phyloP scores from a whole-genome alignment of 2,888 invertebrate species.

The Galeopsomyia nigrocyanea region DNA sequence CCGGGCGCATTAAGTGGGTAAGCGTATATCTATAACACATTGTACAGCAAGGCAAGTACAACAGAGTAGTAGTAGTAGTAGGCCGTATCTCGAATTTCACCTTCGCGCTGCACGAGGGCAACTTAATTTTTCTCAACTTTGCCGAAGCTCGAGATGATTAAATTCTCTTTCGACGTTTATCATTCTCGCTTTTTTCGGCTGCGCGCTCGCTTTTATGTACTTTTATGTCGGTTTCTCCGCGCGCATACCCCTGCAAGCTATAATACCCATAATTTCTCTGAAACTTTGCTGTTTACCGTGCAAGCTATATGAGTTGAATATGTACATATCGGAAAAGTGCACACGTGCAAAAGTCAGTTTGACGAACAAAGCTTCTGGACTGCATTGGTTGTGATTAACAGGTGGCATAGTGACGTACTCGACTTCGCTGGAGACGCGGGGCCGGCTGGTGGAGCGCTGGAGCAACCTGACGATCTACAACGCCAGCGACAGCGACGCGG shows the following conservation, averaged over 20 bases:
- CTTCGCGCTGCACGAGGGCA: conserved; percentile 7
- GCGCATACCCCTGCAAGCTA: not conserved
- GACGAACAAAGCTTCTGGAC: too few species aligned
- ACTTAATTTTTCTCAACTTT: conserved; percentile 17
- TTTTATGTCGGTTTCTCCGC: too few species aligned
- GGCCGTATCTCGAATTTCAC: too few species aligned
- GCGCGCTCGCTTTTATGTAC: too few species aligned
- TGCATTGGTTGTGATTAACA: too few species aligned
- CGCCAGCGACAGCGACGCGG: conserved; percentile 85
- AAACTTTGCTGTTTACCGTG: conserved; percentile 11
- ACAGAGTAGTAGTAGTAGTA: too few species aligned
- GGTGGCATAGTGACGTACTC: conserved; percentile 50
- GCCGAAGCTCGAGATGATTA: not conserved
- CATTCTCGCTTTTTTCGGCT: too few species aligned
- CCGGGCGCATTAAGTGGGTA: too few species aligned
- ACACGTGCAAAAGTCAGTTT: too few species aligned
- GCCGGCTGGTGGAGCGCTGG: conserved; percentile 72
- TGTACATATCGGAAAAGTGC: too few species aligned
- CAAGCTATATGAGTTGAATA: too few species aligned
- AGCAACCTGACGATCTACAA: conserved; percentile 86
- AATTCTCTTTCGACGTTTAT: not conserved
- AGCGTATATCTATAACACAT: not conserved
- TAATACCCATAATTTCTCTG: conserved; percentile 3
- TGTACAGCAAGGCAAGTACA: too few species aligned
- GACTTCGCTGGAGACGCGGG: conserved; percentile 50